A percentile compares a stretch with the other conserved stretches of the same genome.
These are phyloP conservation scores for Halcyon leucocephala DNA, from an alignment of 2,797 vertebrate species.

Conservation along the genomic window DNA sequence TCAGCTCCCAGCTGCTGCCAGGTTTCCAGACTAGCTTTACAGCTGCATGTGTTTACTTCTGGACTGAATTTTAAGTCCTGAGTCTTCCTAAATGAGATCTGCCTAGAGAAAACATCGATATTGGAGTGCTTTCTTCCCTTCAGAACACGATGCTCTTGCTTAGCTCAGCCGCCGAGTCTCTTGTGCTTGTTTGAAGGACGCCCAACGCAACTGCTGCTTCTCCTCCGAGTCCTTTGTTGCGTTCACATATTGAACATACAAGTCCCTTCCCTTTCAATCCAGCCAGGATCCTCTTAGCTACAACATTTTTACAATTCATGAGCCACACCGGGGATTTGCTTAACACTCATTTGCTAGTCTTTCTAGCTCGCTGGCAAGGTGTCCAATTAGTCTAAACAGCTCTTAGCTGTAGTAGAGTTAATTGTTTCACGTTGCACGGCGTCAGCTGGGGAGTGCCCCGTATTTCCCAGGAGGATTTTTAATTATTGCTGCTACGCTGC, in stretches of 20 bases:
- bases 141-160: neutral
- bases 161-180: neutral
- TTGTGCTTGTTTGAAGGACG: neutral
- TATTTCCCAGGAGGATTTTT: constrained; percentile 5
- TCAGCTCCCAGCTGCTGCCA: neutral
- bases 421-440: neutral
- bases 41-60: neutral
- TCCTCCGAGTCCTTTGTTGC: neutral
- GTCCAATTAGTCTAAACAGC: constrained; percentile 45
- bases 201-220: neutral
- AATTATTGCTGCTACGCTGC: neutral
- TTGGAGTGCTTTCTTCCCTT: neutral
- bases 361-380: neutral
- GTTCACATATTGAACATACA: neutral
- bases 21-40: neutral
- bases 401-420: neutral
- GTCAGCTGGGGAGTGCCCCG: neutral
- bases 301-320: neutral
- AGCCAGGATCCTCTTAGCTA: constrained; percentile 9
- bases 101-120: neutral
- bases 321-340: neutral
- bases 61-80: neutral
- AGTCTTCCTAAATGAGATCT: neutral
- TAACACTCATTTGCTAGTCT: neutral
- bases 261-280: neutral